Conservation (phyloP, 1,140 invertebrate species). For the Chrysoperla carnea region DNA sequence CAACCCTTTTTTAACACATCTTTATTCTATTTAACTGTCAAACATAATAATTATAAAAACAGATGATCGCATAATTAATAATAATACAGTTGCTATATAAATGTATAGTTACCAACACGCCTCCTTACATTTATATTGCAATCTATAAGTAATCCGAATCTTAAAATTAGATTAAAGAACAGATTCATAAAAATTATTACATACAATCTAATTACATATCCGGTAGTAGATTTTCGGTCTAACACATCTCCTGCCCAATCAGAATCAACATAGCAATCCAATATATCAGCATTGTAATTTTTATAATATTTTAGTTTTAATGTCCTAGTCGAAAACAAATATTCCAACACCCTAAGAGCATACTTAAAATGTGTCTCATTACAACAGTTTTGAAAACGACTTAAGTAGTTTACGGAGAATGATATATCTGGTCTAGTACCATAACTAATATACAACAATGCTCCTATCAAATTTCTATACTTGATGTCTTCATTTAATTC, state of each 20-base stretch:
- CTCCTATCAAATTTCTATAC: constrained; percentile 17
- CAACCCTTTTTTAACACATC: too few species aligned
- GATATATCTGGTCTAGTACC: constrained; percentile 20
- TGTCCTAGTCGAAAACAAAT: constrained; percentile 19
- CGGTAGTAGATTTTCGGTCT: constrained; percentile 19
- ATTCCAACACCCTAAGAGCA: constrained; percentile 12
- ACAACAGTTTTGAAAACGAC: constrained; percentile 20
- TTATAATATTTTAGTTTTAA: constrained; percentile 17
- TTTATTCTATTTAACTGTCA: too few species aligned
- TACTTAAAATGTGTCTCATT: constrained; percentile 20
- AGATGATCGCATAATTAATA: too few species aligned
- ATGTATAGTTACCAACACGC: too few species aligned
- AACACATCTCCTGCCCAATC: constrained; percentile 20
- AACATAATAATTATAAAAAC: too few species aligned
- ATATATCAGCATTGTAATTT: constrained; percentile 11
- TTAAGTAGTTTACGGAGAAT: constrained; percentile 11
- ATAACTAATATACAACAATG: constrained; percentile 21
- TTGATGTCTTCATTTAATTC: background rate
- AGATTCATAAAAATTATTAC: too few species aligned
- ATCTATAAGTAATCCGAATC: too few species aligned
- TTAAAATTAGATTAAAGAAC: too few species aligned
- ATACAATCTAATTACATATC: constrained; percentile 16
- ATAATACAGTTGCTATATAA: too few species aligned
- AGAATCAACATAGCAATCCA: constrained; percentile 19
- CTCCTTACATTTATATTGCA: too few species aligned